phyloP scores from a whole-genome alignment of 2,888 invertebrate species.

The Dicranocentrus wangi region DNA sequence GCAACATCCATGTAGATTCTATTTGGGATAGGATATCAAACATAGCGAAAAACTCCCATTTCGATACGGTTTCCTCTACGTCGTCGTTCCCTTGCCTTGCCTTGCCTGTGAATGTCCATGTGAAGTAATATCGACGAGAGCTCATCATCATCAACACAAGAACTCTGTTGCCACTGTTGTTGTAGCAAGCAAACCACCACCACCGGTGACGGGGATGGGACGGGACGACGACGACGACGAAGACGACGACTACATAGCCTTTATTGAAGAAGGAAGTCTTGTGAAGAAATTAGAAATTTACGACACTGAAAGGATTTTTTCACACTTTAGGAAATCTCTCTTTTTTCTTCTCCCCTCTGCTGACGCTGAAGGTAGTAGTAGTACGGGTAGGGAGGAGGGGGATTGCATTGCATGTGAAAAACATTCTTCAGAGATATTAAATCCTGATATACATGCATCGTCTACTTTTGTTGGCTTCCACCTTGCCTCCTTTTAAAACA shows the following conservation, averaged over 20 bases:
- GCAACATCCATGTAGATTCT: no score
- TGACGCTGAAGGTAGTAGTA: neutral
- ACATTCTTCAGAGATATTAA: neutral
- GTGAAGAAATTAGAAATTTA: slow-evolving; percentile 53
- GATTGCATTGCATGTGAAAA: neutral
- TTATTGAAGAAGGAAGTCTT: slow-evolving; percentile 42
- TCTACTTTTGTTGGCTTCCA: neutral
- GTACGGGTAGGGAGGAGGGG: neutral
- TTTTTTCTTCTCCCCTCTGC: slow-evolving; percentile 5
- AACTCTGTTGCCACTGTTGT: no score
- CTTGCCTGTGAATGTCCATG: no score
- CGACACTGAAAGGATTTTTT: slow-evolving; percentile 58
- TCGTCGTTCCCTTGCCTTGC: no score
- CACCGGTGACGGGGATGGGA: no score
- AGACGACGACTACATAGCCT: neutral
- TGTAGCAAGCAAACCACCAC: no score
- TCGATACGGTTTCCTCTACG: no score
- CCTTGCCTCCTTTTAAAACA: no score
- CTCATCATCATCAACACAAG: slow-evolving; percentile 10
- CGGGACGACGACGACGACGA: no score
- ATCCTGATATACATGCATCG: slow-evolving; percentile 1
- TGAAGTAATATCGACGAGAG: no score
- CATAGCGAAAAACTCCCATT: no score
- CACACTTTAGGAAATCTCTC: slow-evolving; percentile 54
- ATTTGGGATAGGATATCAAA: no score